phyloP scores from a whole-genome alignment of 2,888 invertebrate genomes.

The Apantesis nais region DNA sequence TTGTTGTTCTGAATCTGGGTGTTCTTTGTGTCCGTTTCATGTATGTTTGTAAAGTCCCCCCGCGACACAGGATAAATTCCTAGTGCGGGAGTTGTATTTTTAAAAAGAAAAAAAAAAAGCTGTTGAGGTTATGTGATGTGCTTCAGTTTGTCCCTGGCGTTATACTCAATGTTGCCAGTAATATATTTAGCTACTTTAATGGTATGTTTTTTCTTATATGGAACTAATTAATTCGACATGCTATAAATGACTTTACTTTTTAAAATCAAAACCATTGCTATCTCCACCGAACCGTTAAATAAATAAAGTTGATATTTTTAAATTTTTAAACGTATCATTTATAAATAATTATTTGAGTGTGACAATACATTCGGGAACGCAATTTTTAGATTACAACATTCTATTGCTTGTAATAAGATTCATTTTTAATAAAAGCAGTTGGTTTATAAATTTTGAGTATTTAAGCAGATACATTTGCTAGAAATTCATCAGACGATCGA shows the following conservation, averaged over 20 bases:
- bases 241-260: conserved; percentile 14
- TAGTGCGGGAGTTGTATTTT: too few relatives aligned
- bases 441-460: conserved; percentile 33
- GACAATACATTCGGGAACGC: conserved; percentile 13
- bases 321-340: conserved; percentile 32
- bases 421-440: neutral
- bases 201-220: neutral
- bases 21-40: too few relatives aligned
- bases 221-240: conserved; percentile 19
- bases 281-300: conserved; percentile 19
- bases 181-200: neutral
- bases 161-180: neutral
- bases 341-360: conserved; percentile 29
- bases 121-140: too few relatives aligned
- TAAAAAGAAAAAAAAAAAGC: too few relatives aligned
- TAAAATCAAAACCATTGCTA: conserved; percentile 27
- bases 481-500: conserved; percentile 61
- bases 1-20: too few relatives aligned
- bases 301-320: conserved; percentile 29
- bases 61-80: too few relatives aligned
- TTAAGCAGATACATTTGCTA: conserved; percentile 41
- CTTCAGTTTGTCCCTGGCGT: too few relatives aligned
- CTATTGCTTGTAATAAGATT: accelerated
- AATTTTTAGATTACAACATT: conserved; percentile 8
- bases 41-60: too few relatives aligned